These are phyloP conservation scores for Hyphantria cunea DNA, from an alignment of 1,140 invertebrate species.

Conservation along the genomic window DNA sequence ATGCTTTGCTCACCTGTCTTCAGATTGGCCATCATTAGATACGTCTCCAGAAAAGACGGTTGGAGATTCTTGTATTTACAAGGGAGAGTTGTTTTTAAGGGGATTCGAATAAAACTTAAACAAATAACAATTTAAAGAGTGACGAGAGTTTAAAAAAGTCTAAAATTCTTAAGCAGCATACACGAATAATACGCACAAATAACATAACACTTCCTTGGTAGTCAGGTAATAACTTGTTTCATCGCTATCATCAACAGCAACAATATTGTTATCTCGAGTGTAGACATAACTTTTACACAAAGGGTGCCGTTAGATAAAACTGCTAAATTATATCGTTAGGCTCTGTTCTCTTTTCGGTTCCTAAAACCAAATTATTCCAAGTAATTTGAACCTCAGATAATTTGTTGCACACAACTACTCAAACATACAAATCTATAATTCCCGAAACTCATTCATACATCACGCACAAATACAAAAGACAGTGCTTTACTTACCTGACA, in stretches of 20 bases:
- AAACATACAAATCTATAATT: constrained; percentile 26
- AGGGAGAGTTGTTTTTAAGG: neutral
- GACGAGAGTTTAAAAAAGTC: too few species aligned
- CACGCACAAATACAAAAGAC: constrained; percentile 41
- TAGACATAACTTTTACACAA: too few species aligned
- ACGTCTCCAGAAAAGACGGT: neutral
- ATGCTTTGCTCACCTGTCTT: constrained; percentile 31
- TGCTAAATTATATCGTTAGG: too few species aligned
- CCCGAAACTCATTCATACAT: constrained; percentile 55
- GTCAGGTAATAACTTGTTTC: too few species aligned
- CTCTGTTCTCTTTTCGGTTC: neutral
- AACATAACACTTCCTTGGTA: too few species aligned
- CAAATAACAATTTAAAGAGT: too few species aligned
- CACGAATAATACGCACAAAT: too few species aligned
- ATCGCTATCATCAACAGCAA: too few species aligned
- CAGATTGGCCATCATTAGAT: constrained; percentile 11
- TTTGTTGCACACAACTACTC: constrained; percentile 22
- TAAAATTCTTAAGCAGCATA: too few species aligned
- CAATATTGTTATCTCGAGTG: too few species aligned
- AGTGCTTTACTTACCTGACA: constrained; percentile 39
- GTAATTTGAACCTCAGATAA: constrained; percentile 1
- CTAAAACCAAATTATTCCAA: neutral
- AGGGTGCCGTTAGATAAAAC: too few species aligned
- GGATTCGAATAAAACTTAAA: too few species aligned
- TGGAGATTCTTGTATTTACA: neutral